These are phyloP conservation scores for Psittacula cyanocephala DNA, from an alignment of 2,113 vertebrate species.

Conservation along the genomic window DNA sequence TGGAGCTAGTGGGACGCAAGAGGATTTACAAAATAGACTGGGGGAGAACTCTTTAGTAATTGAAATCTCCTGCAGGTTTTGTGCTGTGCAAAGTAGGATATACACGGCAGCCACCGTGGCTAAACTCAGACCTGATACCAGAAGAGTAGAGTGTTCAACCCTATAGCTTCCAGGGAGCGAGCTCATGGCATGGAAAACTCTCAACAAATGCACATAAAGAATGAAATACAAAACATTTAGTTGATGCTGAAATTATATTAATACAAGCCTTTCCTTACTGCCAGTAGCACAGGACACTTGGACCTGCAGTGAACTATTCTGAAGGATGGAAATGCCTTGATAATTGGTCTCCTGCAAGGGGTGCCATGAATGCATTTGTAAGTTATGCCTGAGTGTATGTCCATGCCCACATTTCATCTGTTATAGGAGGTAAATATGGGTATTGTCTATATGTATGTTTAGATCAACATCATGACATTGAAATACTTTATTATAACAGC, in stretches of 20 bases:
- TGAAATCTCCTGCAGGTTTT: not conserved
- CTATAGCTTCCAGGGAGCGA: not conserved
- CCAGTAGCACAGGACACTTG: not conserved
- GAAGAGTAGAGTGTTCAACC: not conserved
- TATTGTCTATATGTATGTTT: not conserved
- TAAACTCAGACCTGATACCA: not conserved
- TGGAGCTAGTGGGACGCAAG: not conserved
- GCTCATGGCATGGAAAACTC: not conserved
- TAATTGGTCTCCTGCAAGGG: not conserved
- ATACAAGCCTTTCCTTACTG: not conserved
- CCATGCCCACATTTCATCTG: not conserved
- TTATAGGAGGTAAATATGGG: fast-evolving
- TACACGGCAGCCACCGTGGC: not conserved
- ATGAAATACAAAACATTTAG: not conserved
- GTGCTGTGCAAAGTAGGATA: not conserved
- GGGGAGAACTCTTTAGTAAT: not conserved
- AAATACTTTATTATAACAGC: not conserved
- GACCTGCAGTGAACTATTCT: not conserved
- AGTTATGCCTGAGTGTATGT: not conserved
- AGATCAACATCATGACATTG: not conserved
- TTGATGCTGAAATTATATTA: not conserved
- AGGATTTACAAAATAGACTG: not conserved
- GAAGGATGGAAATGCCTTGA: not conserved
- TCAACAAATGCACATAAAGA: not conserved
- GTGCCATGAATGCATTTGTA: fast-evolving